Conservation (phyloP, 2,113 vertebrate species). For the Capreolus pygargus region DNA sequence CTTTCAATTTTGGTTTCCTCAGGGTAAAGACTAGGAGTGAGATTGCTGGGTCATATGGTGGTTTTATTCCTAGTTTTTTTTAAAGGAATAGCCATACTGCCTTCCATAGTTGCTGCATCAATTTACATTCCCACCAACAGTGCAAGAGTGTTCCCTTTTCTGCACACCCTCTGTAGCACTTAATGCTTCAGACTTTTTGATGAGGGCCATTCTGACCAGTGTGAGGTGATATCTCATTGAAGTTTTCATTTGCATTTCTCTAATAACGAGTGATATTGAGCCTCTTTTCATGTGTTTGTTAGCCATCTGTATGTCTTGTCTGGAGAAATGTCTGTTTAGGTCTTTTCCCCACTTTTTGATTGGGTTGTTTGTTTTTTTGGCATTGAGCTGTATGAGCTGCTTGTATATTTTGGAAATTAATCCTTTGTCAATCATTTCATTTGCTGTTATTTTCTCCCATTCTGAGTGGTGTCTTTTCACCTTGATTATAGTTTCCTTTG, state of each 20-base stretch:
- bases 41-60: background rate
- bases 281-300: background rate
- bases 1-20: background rate
- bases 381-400: background rate
- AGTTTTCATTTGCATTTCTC: background rate
- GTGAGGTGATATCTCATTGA: background rate
- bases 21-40: background rate
- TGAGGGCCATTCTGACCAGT: background rate
- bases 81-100: background rate
- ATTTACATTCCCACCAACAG: background rate
- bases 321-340: background rate
- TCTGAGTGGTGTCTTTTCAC: background rate
- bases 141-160: background rate
- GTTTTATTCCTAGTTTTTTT: background rate
- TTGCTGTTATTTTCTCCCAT: background rate
- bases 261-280: background rate
- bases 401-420: background rate
- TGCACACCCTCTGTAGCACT: background rate
- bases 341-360: background rate
- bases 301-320: background rate
- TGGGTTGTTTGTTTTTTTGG: background rate
- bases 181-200: background rate
- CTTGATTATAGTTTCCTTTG: background rate
- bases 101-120: background rate
- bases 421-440: background rate